Evolutionary conservation across 2,888 invertebrate genomes (phyloP), one percentile per base, ranked within the genome.

Genomic region (Lepidochrysops patricia): DNA sequence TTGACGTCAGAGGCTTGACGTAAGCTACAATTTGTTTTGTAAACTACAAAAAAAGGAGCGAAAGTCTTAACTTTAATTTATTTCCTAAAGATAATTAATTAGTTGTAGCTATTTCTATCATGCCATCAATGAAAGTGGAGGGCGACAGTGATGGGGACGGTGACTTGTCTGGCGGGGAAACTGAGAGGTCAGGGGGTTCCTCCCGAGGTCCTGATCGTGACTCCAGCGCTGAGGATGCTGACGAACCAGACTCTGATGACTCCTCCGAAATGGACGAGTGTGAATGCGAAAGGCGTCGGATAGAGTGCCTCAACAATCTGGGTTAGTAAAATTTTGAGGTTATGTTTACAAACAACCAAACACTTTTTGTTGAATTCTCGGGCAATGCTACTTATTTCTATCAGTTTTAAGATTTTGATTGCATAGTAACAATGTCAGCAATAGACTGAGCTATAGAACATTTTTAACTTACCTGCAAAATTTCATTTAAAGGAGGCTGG

Each of bases 201-300:
- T 93, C 93, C 59, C 89, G 91, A 62, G 93, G 92, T 60, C 93
- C 92, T 34, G 92, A 92, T 62, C 84, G 90, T 19, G 93, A 92
- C 70, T 95, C 95, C 68, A 94, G 95, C 67, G 93, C 94, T 64
- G 95, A 95, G 71, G 94, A 93, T 69, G 94, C 92, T 60, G 94
- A 95, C 70, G 94, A 95, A 71, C 94, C 92, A n/a, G 95, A 95
- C 70, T 94, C 95, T 13, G 95, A 95, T 84, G 95, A 95, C 78
- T 95, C 95, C 62, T 94, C 94, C 60, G 98, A 98, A 84, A 94
- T 98, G 94, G 97, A 98, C 79, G 97, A 96, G 77, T 94, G 93
- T 67, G 97, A 97, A 84, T 97, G 97, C 70, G 97, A 97, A 75
- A 91, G 93, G 62, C 90, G 96, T 59, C 90, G 96, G 66, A 93